Percentiles rank a stretch among this genome's conserved stretches.
Evolutionary conservation across 2,888 invertebrate genomes (phyloP).

Genomic region (Drosophila meridionalis): DNA sequence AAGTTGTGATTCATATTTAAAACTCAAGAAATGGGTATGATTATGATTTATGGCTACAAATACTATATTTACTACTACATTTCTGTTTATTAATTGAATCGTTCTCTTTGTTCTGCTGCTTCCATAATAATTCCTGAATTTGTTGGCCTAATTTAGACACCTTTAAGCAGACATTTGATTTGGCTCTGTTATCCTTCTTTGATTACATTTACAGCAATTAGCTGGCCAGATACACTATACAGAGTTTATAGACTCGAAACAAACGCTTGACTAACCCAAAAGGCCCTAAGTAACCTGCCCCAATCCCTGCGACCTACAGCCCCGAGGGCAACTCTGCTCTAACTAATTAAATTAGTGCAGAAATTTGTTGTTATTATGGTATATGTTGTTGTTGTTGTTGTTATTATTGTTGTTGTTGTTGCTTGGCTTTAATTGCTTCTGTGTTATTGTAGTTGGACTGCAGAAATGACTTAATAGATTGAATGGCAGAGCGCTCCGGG

Average conservation of each 20-base stretch:
- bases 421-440: constrained; percentile 59
- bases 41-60: no score
- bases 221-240: constrained; percentile 20
- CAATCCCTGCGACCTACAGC: background rate
- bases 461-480: constrained; percentile 48
- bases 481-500: constrained; percentile 32
- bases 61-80: no score
- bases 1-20: no score
- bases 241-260: constrained; percentile 13
- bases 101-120: background rate
- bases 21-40: no score
- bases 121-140: background rate
- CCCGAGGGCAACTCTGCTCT: constrained; percentile 11
- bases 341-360: constrained; percentile 73
- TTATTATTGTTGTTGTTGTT: constrained; percentile 15
- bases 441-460: constrained; percentile 19
- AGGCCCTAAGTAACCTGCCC: background rate
- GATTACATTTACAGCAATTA: constrained; percentile 52
- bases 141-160: background rate
- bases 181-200: constrained; percentile 40
- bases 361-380: constrained; percentile 50
- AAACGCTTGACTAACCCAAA: constrained; percentile 33
- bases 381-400: constrained; percentile 14
- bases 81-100: background rate
- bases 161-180: constrained; percentile 10